Base-by-base conservation (phyloP, 2,888 invertebrate genomes). In the Drosophila hamatofila region DNA sequence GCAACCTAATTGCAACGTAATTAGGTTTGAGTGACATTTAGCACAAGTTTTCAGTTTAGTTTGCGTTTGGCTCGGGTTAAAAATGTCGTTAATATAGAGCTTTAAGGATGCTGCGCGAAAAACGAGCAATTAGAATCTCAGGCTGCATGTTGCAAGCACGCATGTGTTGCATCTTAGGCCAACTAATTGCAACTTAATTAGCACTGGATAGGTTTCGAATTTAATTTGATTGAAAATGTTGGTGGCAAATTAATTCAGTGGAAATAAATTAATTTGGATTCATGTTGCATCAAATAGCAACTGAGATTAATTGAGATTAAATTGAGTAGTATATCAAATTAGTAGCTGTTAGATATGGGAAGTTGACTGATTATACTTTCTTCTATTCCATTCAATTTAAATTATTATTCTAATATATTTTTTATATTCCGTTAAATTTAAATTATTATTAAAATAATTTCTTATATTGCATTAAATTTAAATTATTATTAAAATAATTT, bases 1-100 rank as follows among this genome's bases (percentile, higher is more conserved):
- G 33, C 30, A 58, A 63, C 51, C 68, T 55, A 75, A 75, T 75
- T 75, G 70, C 62, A 58, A 70, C 61, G 71, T 65, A 78, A 88
- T 78, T 72, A 62, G 72, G 66, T 67, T 70, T 68, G 57, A 68
- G 73, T 75, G 71, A 49, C 63, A 70, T 49, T 57, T 63, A 56
- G 65, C 42, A 25, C 18, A 33, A 57, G 12, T 44, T 67, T 42
- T 21, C 27, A 33, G 33, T 23, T 52, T 3, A 14, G 7, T 18
- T 49, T 1, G n/a, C 16, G 1, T 35, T 35, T 35, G 35, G 14
- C 14, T 16, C n/a, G 2, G 12, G 30, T 6, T 2, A 25, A 44
- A 46, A 9, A 25, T n/a, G 16, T 25, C 23, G 4, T 16, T 25
- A 25, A 46, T 25, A 42, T 12, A 14, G 8, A 23, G 14, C n/a